Evolutionary conservation across 1,140 invertebrate genomes (phyloP).

Genomic region (Calycopis cecrops): DNA sequence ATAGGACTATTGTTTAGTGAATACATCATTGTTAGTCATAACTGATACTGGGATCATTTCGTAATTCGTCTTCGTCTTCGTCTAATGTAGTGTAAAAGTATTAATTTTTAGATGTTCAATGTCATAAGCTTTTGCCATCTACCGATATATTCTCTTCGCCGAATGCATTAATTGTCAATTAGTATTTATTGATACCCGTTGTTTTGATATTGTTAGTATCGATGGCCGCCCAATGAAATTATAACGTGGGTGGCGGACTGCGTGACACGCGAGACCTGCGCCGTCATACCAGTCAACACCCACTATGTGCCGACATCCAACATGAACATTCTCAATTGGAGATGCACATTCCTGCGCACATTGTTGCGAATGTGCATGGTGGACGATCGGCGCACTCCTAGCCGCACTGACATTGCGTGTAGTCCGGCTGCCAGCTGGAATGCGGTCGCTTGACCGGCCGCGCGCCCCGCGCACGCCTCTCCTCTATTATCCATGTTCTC

Average conservation of each 20-base stretch:
- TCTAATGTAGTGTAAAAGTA: too few relatives aligned
- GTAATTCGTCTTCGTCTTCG: too few relatives aligned
- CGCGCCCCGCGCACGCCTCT: constrained; percentile 59
- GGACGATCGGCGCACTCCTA: constrained; percentile 40
- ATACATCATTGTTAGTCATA: too few relatives aligned
- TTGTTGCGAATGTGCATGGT: constrained; percentile 57
- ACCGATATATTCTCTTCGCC: too few relatives aligned
- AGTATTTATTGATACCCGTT: background rate
- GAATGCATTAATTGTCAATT: too few relatives aligned
- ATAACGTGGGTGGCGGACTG: constrained; percentile 25
- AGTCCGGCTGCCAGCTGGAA: constrained; percentile 71
- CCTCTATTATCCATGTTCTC: constrained; percentile 64
- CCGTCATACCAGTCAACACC: constrained; percentile 45
- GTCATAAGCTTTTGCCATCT: too few relatives aligned
- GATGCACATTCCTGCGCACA: constrained; percentile 30
- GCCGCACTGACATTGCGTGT: constrained; percentile 69
- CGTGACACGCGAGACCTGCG: constrained; percentile 41
- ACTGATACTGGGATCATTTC: too few relatives aligned
- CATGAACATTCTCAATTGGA: constrained; percentile 31
- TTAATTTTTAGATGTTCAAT: too few relatives aligned
- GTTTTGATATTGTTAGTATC: background rate
- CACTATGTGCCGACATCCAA: constrained; percentile 29
- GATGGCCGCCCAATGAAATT: constrained; percentile 15
- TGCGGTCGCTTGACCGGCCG: constrained; percentile 68
- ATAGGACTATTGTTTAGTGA: too few relatives aligned